Evolutionary conservation across 2,113 vertebrate genomes (phyloP).

Genomic region (Ailuropoda melanoleuca): DNA sequence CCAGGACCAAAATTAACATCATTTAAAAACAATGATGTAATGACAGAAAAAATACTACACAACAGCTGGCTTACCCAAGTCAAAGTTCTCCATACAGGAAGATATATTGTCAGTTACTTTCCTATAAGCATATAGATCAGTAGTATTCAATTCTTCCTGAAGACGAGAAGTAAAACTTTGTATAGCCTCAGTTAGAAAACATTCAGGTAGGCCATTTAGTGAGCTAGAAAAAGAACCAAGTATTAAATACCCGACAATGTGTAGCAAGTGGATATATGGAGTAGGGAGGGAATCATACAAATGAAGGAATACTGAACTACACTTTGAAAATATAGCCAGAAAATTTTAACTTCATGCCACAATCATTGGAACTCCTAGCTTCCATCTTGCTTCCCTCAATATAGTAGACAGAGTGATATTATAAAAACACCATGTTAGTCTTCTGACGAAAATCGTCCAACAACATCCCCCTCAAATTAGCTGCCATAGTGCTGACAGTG

Average conservation of each 20-base stretch:
- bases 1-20: neutral
- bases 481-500: neutral
- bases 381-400: neutral
- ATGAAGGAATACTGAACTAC: neutral
- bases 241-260: neutral
- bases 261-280: neutral
- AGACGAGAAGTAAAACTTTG: slow-evolving; percentile 86
- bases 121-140: slow-evolving; percentile 81
- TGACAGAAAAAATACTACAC: slow-evolving; percentile 2
- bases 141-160: slow-evolving; percentile 84
- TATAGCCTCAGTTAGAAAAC: slow-evolving; percentile 78
- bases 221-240: slow-evolving; percentile 84
- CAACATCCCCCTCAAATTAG: neutral
- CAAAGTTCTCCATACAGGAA: slow-evolving; percentile 91
- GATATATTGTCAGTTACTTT: slow-evolving; percentile 89
- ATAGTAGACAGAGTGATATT: neutral
- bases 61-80: slow-evolving; percentile 84
- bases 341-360: neutral
- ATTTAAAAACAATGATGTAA: neutral
- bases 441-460: neutral
- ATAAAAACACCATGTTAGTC: neutral
- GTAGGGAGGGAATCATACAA: neutral
- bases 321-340: neutral
- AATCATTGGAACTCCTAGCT: neutral
- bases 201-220: slow-evolving; percentile 86